Evolutionary conservation across 2,888 invertebrate genomes (phyloP).

Genomic region (Calameuta pallipes): DNA sequence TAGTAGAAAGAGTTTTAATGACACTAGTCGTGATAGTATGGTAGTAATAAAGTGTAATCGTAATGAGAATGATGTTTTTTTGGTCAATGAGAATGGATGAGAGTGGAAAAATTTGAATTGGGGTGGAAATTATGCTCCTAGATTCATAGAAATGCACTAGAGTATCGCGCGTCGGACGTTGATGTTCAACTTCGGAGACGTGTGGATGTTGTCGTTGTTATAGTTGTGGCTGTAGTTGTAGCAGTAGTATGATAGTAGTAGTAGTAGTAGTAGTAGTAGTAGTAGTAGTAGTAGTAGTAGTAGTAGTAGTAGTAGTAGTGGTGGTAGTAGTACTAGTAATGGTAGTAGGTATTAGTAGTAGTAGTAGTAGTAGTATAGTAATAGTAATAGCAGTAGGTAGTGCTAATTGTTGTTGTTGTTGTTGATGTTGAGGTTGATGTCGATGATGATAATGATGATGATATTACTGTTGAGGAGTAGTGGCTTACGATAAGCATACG

Average conservation of each 20-base stretch:
- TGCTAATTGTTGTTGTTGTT: constrained; percentile 23
- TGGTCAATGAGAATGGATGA: neutral
- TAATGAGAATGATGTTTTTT: neutral
- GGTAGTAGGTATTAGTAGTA: constrained; percentile 18
- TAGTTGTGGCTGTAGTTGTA: constrained; percentile 1
- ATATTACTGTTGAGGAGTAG: constrained; percentile 12
- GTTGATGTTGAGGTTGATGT: constrained; percentile 18
- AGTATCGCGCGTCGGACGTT: constrained; percentile 12
- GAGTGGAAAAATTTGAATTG: neutral
- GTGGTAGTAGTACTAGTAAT: constrained; percentile 16
- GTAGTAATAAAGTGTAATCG: neutral
- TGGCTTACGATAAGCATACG: constrained; percentile 60
- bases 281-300: neutral
- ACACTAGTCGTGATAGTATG: neutral
- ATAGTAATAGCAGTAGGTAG: constrained; percentile 21
- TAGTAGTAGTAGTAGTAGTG: neutral
- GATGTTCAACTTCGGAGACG: neutral
- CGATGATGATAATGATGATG: constrained; percentile 9
- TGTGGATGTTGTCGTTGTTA: neutral
- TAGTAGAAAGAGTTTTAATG: neutral
- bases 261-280: constrained; percentile 1
- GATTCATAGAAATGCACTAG: constrained; percentile 17
- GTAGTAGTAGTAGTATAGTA: constrained; percentile 18
- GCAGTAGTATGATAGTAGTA: neutral
- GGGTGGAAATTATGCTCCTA: neutral